Conservation (phyloP, 2,113 vertebrate species). For the Malurus elegans region DNA sequence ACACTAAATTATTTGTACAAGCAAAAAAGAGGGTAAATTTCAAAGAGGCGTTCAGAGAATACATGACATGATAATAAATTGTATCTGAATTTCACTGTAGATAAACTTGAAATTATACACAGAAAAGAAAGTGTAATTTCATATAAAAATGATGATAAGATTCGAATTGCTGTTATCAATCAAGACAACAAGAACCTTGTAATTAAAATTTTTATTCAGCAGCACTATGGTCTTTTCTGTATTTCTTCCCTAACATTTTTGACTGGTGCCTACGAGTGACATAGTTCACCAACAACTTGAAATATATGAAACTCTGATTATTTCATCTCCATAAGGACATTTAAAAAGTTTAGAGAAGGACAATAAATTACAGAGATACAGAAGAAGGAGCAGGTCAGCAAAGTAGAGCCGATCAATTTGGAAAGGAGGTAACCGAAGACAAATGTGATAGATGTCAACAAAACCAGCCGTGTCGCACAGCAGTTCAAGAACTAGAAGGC, state of each 20-base stretch:
- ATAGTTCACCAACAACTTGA: background rate
- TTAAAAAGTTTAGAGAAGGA: background rate
- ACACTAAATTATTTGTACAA: background rate
- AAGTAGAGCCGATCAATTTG: background rate
- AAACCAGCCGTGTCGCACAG: background rate
- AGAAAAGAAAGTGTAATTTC: background rate
- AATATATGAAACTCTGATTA: background rate
- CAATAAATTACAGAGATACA: background rate
- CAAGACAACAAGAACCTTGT: background rate
- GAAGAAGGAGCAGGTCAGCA: background rate
- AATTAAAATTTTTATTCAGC: background rate
- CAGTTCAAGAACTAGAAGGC: background rate
- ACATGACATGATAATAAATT: background rate
- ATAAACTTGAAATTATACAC: background rate
- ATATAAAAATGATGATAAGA: background rate
- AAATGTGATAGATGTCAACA: background rate
- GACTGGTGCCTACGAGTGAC: accelerated
- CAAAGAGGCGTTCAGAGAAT: background rate
- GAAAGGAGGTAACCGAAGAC: background rate
- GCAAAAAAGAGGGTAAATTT: background rate
- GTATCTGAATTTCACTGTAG: background rate
- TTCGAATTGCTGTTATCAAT: background rate
- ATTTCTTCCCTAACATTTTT: background rate
- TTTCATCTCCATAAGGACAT: background rate
- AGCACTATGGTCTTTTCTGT: background rate